These are phyloP conservation scores for Alviniconcha strummeri DNA, from an alignment of 2,888 invertebrate species.

Conservation along the genomic window DNA sequence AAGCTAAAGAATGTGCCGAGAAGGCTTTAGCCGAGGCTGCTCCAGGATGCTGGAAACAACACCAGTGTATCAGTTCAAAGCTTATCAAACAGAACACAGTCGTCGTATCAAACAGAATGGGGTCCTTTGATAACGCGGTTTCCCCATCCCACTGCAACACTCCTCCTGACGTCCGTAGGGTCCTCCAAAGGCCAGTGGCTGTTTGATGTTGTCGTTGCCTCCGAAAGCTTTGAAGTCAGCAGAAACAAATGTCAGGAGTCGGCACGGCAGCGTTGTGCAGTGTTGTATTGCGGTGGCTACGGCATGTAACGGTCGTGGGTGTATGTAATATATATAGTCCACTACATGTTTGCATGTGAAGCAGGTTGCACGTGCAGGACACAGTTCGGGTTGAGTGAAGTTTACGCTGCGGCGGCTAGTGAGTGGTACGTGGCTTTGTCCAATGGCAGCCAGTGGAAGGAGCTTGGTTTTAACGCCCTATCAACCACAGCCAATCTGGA, in stretches of 20 bases:
- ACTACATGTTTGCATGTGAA: neutral
- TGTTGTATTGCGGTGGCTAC: neutral
- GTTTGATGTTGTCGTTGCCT: neutral
- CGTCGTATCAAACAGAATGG: neutral
- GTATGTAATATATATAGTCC: neutral
- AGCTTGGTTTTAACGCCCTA: too few species aligned
- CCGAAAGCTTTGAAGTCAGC: neutral
- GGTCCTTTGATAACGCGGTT: neutral
- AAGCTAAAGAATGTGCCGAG: neutral
- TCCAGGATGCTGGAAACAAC: neutral
- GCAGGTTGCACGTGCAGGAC: neutral
- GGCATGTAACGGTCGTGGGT: neutral
- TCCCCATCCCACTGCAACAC: neutral
- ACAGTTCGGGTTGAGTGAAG: too few species aligned
- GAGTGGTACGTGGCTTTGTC: too few species aligned
- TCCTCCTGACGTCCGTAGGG: neutral
- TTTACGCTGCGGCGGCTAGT: too few species aligned
- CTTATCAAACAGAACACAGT: neutral
- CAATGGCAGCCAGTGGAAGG: too few species aligned
- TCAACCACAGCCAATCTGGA: too few species aligned
- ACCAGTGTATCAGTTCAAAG: neutral
- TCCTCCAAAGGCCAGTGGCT: neutral
- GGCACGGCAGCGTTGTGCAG: too few species aligned
- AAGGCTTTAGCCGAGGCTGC: neutral
- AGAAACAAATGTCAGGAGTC: neutral